These are phyloP conservation scores for Hoplodrina ambigua DNA, from an alignment of 2,888 invertebrate species.

Conservation along the genomic window DNA sequence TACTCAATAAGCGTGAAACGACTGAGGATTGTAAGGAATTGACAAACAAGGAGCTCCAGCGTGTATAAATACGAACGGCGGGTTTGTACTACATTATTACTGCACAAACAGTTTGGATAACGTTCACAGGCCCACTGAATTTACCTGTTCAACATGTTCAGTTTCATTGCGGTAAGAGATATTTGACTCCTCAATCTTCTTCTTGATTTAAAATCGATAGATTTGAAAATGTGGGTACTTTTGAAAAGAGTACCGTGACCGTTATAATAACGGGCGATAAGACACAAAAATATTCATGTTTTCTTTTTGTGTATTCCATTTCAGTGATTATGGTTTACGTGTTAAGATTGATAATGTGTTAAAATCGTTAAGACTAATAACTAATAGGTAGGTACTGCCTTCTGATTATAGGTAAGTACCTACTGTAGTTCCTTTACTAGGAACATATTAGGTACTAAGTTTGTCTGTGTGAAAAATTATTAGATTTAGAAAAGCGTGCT, in stretches of 20 bases:
- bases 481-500: too few species aligned
- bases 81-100: slow-evolving; percentile 61
- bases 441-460: too few species aligned
- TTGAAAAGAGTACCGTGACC: background rate
- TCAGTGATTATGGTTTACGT: too few species aligned
- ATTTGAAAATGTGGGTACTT: background rate
- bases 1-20: slow-evolving; percentile 84
- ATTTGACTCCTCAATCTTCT: background rate
- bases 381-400: background rate
- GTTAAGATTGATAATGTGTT: too few species aligned
- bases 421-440: too few species aligned
- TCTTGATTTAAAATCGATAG: background rate
- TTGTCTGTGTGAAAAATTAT: too few species aligned
- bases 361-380: background rate
- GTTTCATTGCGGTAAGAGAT: slow-evolving; percentile 80
- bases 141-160: slow-evolving; percentile 75
- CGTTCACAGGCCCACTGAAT: slow-evolving; percentile 57
- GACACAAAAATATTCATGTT: too few species aligned
- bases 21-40: slow-evolving; percentile 78
- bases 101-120: slow-evolving; percentile 65
- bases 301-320: too few species aligned
- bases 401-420: background rate
- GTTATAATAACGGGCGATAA: too few species aligned
- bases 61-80: slow-evolving; percentile 78
- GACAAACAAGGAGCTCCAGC: slow-evolving; percentile 71